Evolutionary conservation across 2,113 vertebrate species (phyloP), one percentile per base, ranked within the genome.

Genomic region (Bubo blakistoni): DNA sequence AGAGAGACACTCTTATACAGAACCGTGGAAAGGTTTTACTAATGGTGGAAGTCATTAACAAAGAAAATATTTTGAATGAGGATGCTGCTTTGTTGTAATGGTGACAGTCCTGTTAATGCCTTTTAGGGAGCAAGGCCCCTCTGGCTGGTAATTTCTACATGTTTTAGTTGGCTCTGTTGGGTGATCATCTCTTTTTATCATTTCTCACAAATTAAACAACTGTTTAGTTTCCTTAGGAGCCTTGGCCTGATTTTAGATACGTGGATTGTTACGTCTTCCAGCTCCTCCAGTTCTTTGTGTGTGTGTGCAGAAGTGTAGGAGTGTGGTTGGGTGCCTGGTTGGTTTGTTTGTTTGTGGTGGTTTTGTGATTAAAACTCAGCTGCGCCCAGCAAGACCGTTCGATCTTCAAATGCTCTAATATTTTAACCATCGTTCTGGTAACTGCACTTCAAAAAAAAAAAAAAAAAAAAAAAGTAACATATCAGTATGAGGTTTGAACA

Each of bases 31-130:
- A 40, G 77, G 24, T 74, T 87, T 92, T n/a, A 44, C 32, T 83
- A 40, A 61, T 59, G 82, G 55, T 73, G 52, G 66, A 79, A 87
- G 84, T 96, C 81, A 76, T 92, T 89, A 89, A 93, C 87, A 91
- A 93, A 91, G 94, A 91, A 86, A 96, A 87, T 85, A 72, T 76
- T 95, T 88, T 82, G 92, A 95, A 61, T 82, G 83, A 87, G 69
- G 81, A 44, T 92, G 86, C 81, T 91, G 57, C 83, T 91, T 95
- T 90, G 71, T 92, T 74, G 55, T 63, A 67, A 51, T 69, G 63
- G 17, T 49, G 58, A 59, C 81, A 54, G 92, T 57, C 81, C 78
- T 0, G 3, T 90, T 90, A 87, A 69, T 90, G 92, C 92, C 84
- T 92, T 84, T 52, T 55, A 69, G 73, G 89, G 73, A 94, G 51